Evolutionary conservation across 2,888 invertebrate species (phyloP).

Genomic region (Dendrolimus pini): DNA sequence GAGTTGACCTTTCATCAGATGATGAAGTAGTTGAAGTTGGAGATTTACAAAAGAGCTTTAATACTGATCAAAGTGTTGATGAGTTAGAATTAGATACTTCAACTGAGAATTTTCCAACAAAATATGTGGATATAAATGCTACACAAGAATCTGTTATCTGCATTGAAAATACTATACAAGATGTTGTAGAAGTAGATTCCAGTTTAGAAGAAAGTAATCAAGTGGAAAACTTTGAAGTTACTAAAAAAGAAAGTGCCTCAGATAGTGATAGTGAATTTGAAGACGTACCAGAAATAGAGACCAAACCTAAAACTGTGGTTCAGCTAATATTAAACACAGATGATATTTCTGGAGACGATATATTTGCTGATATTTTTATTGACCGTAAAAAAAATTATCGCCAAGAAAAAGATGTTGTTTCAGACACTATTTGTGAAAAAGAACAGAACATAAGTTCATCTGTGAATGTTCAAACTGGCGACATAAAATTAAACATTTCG

Average conservation of each 20-base stretch:
- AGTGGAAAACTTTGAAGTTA: conserved; percentile 1
- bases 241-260: conserved; percentile 19
- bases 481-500: too few relatives aligned
- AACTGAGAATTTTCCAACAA: conserved; percentile 6
- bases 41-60: conserved; percentile 27
- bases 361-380: conserved; percentile 84
- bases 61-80: conserved; percentile 10
- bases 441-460: background rate
- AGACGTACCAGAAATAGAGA: conserved; percentile 61
- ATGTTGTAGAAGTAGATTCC: conserved; percentile 43
- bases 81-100: conserved; percentile 10
- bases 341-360: conserved; percentile 69
- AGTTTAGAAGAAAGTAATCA: conserved; percentile 30
- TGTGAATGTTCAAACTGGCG: background rate
- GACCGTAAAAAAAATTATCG: conserved; percentile 9
- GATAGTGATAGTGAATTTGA: conserved; percentile 72
- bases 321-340: conserved; percentile 59
- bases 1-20: conserved; percentile 47
- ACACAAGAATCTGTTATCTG: conserved; percentile 44
- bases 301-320: conserved; percentile 49
- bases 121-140: conserved; percentile 19
- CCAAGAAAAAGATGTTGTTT: conserved; percentile 4
- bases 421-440: conserved; percentile 6
- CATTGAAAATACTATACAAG: conserved; percentile 33
- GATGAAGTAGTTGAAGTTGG: conserved; percentile 47